These are phyloP conservation scores for Galemys pyrenaicus DNA, from an alignment of 2,113 vertebrate species.

Conservation along the genomic window DNA sequence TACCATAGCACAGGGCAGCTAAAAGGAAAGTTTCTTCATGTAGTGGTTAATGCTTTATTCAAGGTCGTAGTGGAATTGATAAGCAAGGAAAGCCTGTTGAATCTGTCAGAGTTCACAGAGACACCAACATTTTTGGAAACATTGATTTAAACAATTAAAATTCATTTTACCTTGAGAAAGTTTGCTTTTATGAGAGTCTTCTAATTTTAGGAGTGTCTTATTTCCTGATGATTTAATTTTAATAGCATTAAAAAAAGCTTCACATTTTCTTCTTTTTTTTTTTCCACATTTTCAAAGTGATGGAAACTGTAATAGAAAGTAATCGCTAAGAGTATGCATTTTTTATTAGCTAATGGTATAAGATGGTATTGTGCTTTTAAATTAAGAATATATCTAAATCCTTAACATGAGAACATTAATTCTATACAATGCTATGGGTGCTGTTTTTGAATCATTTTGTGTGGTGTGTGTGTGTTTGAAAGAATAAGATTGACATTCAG, in stretches of 20 bases:
- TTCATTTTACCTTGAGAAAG: constrained; percentile 58
- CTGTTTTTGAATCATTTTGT: neutral
- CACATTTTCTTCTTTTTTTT: no score
- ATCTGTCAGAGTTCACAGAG: neutral
- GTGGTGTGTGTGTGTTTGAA: neutral
- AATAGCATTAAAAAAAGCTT: constrained; percentile 16
- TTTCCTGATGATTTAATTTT: constrained; percentile 50
- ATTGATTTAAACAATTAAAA: constrained; percentile 32
- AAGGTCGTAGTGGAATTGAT: constrained; percentile 26
- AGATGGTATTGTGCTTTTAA: constrained; percentile 22
- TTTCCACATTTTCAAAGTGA: no score
- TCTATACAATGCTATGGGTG: neutral
- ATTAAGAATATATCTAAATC: neutral
- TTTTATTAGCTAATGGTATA: constrained; percentile 12
- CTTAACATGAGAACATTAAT: neutral
- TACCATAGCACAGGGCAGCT: neutral
- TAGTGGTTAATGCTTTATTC: neutral
- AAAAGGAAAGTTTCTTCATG: neutral
- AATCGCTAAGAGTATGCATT: neutral
- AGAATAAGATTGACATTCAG: neutral
- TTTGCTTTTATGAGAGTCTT: constrained; percentile 56
- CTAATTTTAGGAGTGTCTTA: constrained; percentile 61
- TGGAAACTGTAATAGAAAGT: neutral
- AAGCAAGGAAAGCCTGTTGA: neutral
- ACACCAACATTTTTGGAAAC: constrained; percentile 41